These are phyloP conservation scores for Amphiduros pacificus DNA, from an alignment of 2,888 invertebrate species.

Conservation along the genomic window DNA sequence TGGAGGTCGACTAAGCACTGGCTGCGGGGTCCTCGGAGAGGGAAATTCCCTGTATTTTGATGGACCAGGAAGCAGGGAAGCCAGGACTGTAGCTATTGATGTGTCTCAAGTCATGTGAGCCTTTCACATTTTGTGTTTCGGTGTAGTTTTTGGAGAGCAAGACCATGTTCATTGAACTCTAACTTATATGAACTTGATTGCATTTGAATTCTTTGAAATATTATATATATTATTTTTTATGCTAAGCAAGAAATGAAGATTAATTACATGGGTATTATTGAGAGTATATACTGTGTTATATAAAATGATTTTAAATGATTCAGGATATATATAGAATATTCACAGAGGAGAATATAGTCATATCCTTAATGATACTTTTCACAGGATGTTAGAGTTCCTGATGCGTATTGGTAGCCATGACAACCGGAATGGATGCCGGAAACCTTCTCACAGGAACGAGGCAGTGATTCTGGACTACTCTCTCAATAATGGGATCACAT, in stretches of 20 bases:
- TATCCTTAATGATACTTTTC: neutral
- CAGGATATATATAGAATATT: neutral
- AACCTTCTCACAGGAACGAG: constrained; percentile 46
- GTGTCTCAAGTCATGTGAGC: constrained; percentile 47
- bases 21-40: constrained; percentile 52
- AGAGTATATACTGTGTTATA: too few relatives aligned
- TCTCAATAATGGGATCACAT: constrained; percentile 54
- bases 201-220: too few relatives aligned
- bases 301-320: too few relatives aligned
- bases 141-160: too few relatives aligned
- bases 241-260: too few relatives aligned
- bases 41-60: constrained; percentile 56
- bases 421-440: constrained; percentile 38
- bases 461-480: constrained; percentile 57
- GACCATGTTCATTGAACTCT: too few relatives aligned
- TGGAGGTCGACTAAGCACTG: constrained; percentile 53
- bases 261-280: too few relatives aligned
- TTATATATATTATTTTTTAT: too few relatives aligned
- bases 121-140: too few relatives aligned
- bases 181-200: too few relatives aligned
- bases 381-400: constrained; percentile 55
- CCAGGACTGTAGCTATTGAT: constrained; percentile 54
- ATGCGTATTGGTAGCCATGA: constrained; percentile 51
- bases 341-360: neutral
- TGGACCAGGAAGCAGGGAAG: constrained; percentile 53